Base-by-base conservation (phyloP, 1,140 invertebrate genomes). In the Dolichoris vasculosae region DNA sequence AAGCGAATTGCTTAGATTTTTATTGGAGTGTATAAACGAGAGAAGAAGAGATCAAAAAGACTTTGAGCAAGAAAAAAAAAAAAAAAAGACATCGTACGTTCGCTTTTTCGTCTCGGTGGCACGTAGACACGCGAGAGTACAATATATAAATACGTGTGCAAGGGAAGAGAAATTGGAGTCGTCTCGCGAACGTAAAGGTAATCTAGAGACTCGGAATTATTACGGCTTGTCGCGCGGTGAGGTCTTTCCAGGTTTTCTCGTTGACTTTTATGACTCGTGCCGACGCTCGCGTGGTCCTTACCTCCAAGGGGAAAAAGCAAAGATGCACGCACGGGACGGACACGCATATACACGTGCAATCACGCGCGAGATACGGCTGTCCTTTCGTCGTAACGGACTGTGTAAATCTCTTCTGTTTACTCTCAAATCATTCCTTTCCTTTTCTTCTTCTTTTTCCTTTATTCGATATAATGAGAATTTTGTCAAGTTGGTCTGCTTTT, bases 381-480 rank as follows among this genome's bases (percentile, higher is more conserved):
- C 46, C 32, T 73, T 82, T 82, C 46, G 20, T 38, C 40, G 20
- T 40, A 81, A n/a, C 26, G 80, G 46, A 82, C 80, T 82, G 46
- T 38, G 80, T 82, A 82, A 82, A 82, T 82, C 64, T 73, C 67
- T 46, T 76, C 48, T 75, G 51, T 75, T 83, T 83, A 40, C 71
- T 75, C 40, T 71, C 32, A n/a, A 82, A 82, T 73, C 80, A 82
- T 55, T 82, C 69, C 30, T 82, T n/a, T 73, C 67, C 20, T 23
- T 82, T 73, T 73, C 26, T 55, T 73, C 30, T 40, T 55, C 0
- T 2, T 11, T 30, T 71, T 15, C 43, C 43, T 13, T 67, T n/a
- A 82, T 71, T 71, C 43, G 38, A 71, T 15, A 17, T 51, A 71
- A 51, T 64, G 30, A 67, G 64, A 38, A 69, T 69, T 79, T 79